These are phyloP conservation scores for Odontesthes bonariensis DNA, from an alignment of 2,113 vertebrate species.

Conservation along the genomic window DNA sequence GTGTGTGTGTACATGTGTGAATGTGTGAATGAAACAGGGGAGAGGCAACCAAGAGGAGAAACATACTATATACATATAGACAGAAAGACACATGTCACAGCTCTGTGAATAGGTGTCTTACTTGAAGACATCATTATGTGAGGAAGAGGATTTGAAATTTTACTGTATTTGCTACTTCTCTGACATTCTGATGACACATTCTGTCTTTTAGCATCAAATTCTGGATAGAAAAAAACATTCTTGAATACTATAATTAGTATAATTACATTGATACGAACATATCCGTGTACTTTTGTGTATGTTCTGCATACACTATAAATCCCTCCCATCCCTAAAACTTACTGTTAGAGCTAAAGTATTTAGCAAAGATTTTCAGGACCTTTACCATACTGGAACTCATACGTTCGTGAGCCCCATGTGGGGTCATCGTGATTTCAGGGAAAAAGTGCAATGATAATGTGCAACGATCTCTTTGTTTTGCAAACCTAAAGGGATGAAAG, in stretches of 20 bases:
- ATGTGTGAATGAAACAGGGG: too few relatives aligned
- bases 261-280: too few relatives aligned
- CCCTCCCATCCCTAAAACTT: too few relatives aligned
- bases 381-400: too few relatives aligned
- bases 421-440: background rate
- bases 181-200: background rate
- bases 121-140: background rate
- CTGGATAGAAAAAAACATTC: too few relatives aligned
- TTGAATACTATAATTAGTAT: too few relatives aligned
- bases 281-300: too few relatives aligned
- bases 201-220: too few relatives aligned
- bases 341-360: too few relatives aligned
- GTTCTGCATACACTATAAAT: too few relatives aligned
- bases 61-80: too few relatives aligned
- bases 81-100: background rate
- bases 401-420: background rate
- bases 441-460: background rate
- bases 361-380: too few relatives aligned
- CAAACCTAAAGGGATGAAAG: background rate
- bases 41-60: background rate
- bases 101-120: background rate
- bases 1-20: background rate
- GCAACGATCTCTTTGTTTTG: constrained; percentile 5
- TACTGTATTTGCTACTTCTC: background rate
- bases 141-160: background rate